A percentile compares a stretch with the other conserved stretches of the same genome.
These are phyloP conservation scores for Cairina moschata DNA, from an alignment of 2,113 vertebrate genomes.

Conservation along the genomic window DNA sequence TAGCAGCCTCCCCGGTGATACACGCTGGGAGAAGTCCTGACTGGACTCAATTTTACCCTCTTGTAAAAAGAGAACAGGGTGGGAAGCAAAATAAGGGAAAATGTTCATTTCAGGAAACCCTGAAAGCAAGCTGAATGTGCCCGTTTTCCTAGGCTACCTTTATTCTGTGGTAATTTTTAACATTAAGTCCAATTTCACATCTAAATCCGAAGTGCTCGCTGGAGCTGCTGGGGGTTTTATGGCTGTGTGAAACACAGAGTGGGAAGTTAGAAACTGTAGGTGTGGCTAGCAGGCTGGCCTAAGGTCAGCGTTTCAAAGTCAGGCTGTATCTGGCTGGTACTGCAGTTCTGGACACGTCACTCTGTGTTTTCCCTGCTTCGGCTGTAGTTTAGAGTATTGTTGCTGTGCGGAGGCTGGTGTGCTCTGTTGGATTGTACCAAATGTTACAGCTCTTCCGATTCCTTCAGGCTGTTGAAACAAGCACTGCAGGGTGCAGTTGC, in stretches of 20 bases:
- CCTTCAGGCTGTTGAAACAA: neutral
- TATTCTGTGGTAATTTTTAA: neutral
- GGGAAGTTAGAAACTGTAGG: neutral
- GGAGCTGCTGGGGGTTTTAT: neutral
- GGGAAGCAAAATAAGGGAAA: neutral
- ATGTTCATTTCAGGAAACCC: neutral
- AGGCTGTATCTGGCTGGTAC: neutral
- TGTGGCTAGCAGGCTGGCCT: neutral
- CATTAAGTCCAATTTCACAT: neutral
- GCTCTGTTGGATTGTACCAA: neutral
- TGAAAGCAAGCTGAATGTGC: rapidly evolving
- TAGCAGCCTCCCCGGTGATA: neutral
- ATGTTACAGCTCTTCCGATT: neutral
- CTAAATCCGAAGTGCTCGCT: neutral
- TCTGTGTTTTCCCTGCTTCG: neutral
- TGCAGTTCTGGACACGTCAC: neutral
- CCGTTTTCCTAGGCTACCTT: neutral
- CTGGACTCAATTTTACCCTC: neutral
- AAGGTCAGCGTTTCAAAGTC: neutral
- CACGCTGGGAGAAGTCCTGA: neutral
- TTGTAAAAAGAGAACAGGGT: neutral
- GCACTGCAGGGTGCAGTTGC: neutral
- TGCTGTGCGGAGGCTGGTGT: neutral
- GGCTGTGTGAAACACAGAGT: neutral
- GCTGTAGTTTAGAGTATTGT: neutral